These are phyloP conservation scores for Garra rufa DNA, from an alignment of 2,113 vertebrate genomes.

Conservation along the genomic window DNA sequence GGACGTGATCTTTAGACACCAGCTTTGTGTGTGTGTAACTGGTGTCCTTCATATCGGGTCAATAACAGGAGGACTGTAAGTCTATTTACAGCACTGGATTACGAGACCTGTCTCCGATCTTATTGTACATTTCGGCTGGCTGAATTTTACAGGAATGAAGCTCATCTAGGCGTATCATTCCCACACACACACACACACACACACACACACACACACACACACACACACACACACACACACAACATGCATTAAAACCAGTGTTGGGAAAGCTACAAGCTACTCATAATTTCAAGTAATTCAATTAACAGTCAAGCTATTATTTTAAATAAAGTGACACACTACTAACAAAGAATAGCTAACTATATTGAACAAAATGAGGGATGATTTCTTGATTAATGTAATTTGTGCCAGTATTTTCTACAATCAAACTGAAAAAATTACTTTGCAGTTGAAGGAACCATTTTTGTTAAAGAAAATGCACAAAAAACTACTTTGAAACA, in stretches of 20 bases:
- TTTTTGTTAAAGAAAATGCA: not conserved
- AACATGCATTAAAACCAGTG: not conserved
- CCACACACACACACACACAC: not conserved
- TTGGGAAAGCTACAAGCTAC: not conserved
- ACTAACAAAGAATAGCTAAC: no score
- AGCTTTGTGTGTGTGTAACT: not conserved
- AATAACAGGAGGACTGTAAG: constrained; percentile 41
- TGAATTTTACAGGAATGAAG: constrained; percentile 60
- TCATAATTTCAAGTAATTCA: not conserved
- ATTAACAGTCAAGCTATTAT: not conserved
- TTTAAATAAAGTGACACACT: not conserved
- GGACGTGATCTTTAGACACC: not conserved
- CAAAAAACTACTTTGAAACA: no score
- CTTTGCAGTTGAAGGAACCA: not conserved
- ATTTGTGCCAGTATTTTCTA: not conserved
- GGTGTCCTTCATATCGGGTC: constrained; percentile 44
- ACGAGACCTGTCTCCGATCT: constrained; percentile 25
- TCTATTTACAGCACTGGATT: constrained; percentile 43
- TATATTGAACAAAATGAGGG: not conserved
- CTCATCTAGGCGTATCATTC: constrained; percentile 31
- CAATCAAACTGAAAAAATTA: not conserved
- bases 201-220: constrained; percentile 49
- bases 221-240: constrained; percentile 53
- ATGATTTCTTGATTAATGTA: not conserved
- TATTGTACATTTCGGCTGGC: constrained; percentile 69